Evolutionary conservation across 1,140 invertebrate species (phyloP), one percentile per base, ranked within the genome.

Genomic region (Lepidotrigona ventralis): DNA sequence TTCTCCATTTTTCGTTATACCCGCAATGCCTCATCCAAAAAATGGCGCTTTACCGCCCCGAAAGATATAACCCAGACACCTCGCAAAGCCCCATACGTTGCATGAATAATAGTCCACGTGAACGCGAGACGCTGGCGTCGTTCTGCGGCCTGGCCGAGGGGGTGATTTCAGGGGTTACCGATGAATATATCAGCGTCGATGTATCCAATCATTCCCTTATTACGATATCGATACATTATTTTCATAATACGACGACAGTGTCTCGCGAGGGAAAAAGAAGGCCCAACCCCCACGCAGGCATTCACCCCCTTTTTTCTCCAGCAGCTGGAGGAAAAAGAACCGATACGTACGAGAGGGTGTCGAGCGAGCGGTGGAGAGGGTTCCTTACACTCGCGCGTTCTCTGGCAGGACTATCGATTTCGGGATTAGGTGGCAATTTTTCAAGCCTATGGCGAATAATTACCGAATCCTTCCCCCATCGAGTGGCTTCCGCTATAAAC

Each of bases 211-310:
- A 91, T 93, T 93, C 90, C 90, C 92, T 93, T 93, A 93, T 94
- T 93, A 92, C 91, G 89, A 91, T 92, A 93, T 93, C 92, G 91
- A 94, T 94, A 93, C 92, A 91, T 93, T 93, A 93, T 90, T 90
- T 90, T 84, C 87, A 88, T 92, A 89, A 91, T 90, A 87, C 79
- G 72, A 64, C 78, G 56, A 33, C 64, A 53, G n/a, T 70, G 60
- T 54, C n/a, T 53, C 64, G 75, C 23, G 23, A 23, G 19, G 53
- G 26, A n/a, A 4, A 64, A 64, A 64, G 23, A 58, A 68, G 29
- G 58, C 39, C 39, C 39, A 60, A 54, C 74, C 33, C 21, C 51
- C 64, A 6, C n/a, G 17, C 21, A 54, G 29, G 23, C 69, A 51
- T 56, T 64, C 76, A 26, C 39, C 51, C 82, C 76, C 58, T 54